Conservation (phyloP, 2,113 vertebrate species). For the Gallinago media region DNA sequence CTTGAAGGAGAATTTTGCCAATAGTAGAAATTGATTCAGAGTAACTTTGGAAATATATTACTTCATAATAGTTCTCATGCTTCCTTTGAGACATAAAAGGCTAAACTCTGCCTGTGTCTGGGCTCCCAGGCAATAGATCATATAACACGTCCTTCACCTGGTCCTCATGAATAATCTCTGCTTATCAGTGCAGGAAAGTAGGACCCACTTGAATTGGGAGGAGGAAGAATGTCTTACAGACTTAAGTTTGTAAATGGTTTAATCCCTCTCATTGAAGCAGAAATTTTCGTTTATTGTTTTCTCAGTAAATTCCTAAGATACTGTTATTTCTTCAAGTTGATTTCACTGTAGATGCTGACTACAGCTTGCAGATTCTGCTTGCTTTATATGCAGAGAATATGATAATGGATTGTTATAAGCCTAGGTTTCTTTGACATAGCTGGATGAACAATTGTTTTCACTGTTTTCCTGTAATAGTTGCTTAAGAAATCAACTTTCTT, state of each 20-base stretch:
- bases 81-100: neutral
- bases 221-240: neutral
- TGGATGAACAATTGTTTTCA: neutral
- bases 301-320: neutral
- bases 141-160: neutral
- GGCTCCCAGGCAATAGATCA: neutral
- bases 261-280: neutral
- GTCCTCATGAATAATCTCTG: neutral
- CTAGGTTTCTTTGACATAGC: neutral
- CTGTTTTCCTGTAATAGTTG: neutral
- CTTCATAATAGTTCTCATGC: neutral
- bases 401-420: neutral
- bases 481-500: slow-evolving; percentile 2
- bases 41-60: neutral
- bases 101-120: neutral
- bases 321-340: neutral
- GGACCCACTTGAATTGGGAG: neutral
- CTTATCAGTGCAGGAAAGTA: neutral
- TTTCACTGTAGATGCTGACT: neutral
- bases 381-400: neutral
- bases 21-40: neutral
- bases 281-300: neutral
- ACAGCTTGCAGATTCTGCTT: neutral
- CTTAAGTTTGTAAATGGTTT: neutral
- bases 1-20: neutral